A percentile compares a stretch with the other conserved stretches of the same genome.
Evolutionary conservation across 2,797 vertebrate species (phyloP).

Genomic region (Chelon labrosus): DNA sequence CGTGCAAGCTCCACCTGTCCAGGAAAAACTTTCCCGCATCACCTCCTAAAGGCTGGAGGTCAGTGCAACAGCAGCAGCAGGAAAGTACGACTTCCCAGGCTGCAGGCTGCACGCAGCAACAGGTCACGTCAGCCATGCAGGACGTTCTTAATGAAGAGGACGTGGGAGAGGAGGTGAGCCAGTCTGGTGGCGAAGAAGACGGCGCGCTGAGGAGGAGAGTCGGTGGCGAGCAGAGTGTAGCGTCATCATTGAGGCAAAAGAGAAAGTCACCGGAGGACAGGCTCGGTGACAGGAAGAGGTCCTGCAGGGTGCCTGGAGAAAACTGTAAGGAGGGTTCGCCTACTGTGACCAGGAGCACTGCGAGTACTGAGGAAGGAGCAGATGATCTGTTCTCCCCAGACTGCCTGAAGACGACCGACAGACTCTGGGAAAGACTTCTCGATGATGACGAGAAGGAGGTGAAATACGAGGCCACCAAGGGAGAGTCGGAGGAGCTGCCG

Average conservation of each 20-base stretch:
- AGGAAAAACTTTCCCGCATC: conserved; percentile 94
- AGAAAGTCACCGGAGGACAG: conserved; percentile 88
- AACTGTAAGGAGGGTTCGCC: conserved; percentile 70
- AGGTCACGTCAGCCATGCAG: conserved; percentile 87
- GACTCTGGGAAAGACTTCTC: conserved; percentile 46
- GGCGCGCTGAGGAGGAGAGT: conserved; percentile 55
- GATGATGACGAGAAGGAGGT: conserved; percentile 50
- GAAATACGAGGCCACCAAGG: conserved; percentile 72
- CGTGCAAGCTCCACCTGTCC: conserved; percentile 96
- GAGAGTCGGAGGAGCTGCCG: conserved; percentile 90
- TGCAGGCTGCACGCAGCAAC: conserved; percentile 31
- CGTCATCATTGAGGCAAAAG: conserved; percentile 86
- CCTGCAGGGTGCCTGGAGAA: conserved; percentile 77
- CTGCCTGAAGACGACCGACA: conserved; percentile 73
- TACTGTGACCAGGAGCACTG: conserved; percentile 67
- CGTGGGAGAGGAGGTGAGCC: conserved; percentile 74
- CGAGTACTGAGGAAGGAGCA: conserved; percentile 71
- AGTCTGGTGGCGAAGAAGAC: conserved; percentile 80
- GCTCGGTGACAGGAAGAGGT: conserved; percentile 79
- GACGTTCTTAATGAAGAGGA: conserved; percentile 75
- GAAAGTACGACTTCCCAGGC: conserved; percentile 32
- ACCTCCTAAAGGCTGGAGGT: conserved; percentile 87
- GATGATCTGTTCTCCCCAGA: conserved; percentile 87
- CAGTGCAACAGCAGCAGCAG: conserved; percentile 86
- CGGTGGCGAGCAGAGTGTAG: conserved; percentile 76